Percentiles rank a stretch among this genome's conserved stretches.
These are phyloP conservation scores for Spodoptera picta DNA, from an alignment of 2,888 invertebrate genomes.

Conservation along the genomic window DNA sequence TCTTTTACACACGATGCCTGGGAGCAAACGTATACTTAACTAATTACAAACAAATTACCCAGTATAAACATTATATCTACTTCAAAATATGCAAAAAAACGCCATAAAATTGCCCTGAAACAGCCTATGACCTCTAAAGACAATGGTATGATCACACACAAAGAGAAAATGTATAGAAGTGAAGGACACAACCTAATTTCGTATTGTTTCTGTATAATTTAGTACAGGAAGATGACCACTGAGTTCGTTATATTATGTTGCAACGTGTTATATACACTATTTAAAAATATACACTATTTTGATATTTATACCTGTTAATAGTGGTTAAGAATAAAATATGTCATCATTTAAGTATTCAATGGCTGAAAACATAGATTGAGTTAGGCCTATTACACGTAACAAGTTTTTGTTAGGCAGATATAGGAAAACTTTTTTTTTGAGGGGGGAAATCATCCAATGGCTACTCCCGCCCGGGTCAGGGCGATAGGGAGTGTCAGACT, in stretches of 20 bases:
- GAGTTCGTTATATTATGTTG: constrained; percentile 26
- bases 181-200: constrained; percentile 56
- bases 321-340: too few relatives aligned
- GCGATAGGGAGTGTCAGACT: too few relatives aligned
- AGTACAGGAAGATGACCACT: constrained; percentile 43
- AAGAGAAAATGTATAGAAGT: constrained; percentile 46
- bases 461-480: too few relatives aligned
- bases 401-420: too few relatives aligned
- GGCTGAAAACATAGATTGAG: too few relatives aligned
- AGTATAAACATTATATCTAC: constrained; percentile 14
- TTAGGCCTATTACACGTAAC: too few relatives aligned
- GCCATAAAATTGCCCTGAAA: constrained; percentile 40
- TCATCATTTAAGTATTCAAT: too few relatives aligned
- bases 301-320: too few relatives aligned
- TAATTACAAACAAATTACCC: constrained; percentile 13
- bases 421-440: too few relatives aligned
- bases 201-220: constrained; percentile 54
- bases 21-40: neutral
- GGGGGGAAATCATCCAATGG: too few relatives aligned
- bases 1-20: too few relatives aligned
- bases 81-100: constrained; percentile 34
- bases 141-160: constrained; percentile 49
- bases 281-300: too few relatives aligned
- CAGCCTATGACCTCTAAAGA: constrained; percentile 49
- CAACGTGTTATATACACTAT: neutral